Base-by-base conservation (phyloP, 2,797 vertebrate genomes). In the Micropoecilia bifurca region DNA sequence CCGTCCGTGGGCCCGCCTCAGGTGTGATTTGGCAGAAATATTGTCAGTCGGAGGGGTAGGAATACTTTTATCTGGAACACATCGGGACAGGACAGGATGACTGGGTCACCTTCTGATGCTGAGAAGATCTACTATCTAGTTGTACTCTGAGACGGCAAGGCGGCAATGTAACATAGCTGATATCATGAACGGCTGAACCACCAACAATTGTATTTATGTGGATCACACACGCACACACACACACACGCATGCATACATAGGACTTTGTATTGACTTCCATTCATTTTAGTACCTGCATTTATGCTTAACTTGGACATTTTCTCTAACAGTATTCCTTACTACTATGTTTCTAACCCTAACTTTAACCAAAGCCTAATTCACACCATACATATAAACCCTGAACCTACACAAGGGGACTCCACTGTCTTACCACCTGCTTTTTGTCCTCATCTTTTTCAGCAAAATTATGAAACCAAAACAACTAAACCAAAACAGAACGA, bases 381-480 rank as follows among this genome's bases (percentile, higher is more conserved):
- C 7, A 9, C 50, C 22, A 50, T 9, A 50, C 20, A 20, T 50
- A 50, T 8, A 53, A 53, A 53, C 50, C 20, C 50, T 25, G 20
- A 53, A 7, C 8, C 50, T 48, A 48, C 47, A 20, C 18, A 6
- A 53, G 50, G 50, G 22, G 7, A 22, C 7, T 50, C 48, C 13
- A 12, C 25, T 74, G 69, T 76, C 79, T 77, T 25, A 53, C 4
- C 6, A 82, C 20, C 3, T 0, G 7, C 25, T 25, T 50, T 53
- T 53, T 2, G 2, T 25, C 48, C 20, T 53, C 20, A 9, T 20
- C 73, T 78, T 33, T 25, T 86, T 81, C 55, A 25, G 66, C 73
- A 41, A 89, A 82, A 81, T 85, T 61, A 74, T 69, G 9, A 69
- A 69, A n/a, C 22, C 22, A 69, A 69, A 69, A 69, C 36, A 69